Base-by-base conservation (phyloP, 2,888 invertebrate genomes). In the Liposcelis brunnea region DNA sequence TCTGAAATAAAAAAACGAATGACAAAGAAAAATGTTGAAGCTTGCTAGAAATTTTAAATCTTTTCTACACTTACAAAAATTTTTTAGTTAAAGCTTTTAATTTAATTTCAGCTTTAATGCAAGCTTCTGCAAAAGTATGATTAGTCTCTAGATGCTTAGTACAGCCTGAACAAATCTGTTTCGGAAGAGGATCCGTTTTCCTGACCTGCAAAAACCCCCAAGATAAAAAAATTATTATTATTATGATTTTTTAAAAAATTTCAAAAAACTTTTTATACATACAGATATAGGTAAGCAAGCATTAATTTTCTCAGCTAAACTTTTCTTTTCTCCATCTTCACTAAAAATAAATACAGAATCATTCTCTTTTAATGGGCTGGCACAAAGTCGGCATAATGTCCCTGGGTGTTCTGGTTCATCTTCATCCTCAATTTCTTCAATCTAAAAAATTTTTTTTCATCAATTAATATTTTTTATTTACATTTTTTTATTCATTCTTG, bases 151-250 rank as follows among this genome's bases (percentile, higher is more conserved):
- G 10, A 18, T 19, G 40, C 19, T 40, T 16, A 8, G 60, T 59
- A 42, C 60, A 60, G 44, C 58, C 58, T 49, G 59, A 60, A 43
- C 60, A 60, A 43, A 60, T 59, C 50, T 59, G 55, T 49, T 60
- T 60, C 15, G 60, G 60, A 53, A 60, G 49, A 18, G 59, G 59
- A 51, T 60, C 60, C 2, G 56, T 58, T 51, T 58, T 58, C 15
- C 19, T 6, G 10, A 40, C 40, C 40, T 40, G 40, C 4, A 40
- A 14, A 18, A 19, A 40, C 8, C 14, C n/a, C n/a, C 15, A 36
- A 36, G 16, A 15, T 10, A 8, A 12, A 12, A 7, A 10, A 36
- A 12, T 36, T 7, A 36, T n/a, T n/a, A n/a, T n/a, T n/a, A n/a
- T n/a, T n/a, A n/a, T n/a, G n/a, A n/a, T n/a, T n/a, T n/a, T n/a